phyloP scores from a whole-genome alignment of 2,113 vertebrate species.

The Struthio camelus region DNA sequence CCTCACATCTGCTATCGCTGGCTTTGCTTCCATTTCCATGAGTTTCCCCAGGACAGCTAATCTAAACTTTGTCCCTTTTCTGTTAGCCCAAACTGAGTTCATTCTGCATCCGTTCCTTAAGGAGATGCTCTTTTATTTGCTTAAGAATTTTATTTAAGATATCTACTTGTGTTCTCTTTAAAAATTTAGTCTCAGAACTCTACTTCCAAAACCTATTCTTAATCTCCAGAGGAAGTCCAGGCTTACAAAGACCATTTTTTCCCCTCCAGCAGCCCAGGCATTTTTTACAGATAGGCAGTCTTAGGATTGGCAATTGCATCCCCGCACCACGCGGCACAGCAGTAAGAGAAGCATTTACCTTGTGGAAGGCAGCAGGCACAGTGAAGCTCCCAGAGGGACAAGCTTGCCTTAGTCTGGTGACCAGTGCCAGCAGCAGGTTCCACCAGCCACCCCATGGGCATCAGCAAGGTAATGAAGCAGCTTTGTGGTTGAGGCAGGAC shows the following conservation, averaged over 20 bases:
- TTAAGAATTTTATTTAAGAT: not conserved
- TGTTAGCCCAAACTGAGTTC: not conserved
- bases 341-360: not conserved
- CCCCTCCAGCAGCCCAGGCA: not conserved
- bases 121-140: not conserved
- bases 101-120: not conserved
- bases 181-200: not conserved
- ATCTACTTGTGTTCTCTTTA: not conserved
- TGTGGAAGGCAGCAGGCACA: not conserved
- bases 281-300: not conserved
- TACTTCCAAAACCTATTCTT: not conserved
- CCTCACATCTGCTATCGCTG: not conserved
- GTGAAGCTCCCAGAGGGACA: not conserved
- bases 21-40: not conserved
- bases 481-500: not conserved
- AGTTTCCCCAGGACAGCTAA: not conserved
- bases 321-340: not conserved
- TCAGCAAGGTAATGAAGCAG: not conserved
- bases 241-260: not conserved
- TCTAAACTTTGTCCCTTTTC: not conserved
- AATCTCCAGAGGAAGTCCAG: not conserved
- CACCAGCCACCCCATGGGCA: too few species aligned
- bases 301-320: accelerated
- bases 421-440: too few species aligned
- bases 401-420: not conserved